Evolutionary conservation across 2,797 vertebrate genomes (phyloP).

Genomic region (Cyclopterus lumpus): DNA sequence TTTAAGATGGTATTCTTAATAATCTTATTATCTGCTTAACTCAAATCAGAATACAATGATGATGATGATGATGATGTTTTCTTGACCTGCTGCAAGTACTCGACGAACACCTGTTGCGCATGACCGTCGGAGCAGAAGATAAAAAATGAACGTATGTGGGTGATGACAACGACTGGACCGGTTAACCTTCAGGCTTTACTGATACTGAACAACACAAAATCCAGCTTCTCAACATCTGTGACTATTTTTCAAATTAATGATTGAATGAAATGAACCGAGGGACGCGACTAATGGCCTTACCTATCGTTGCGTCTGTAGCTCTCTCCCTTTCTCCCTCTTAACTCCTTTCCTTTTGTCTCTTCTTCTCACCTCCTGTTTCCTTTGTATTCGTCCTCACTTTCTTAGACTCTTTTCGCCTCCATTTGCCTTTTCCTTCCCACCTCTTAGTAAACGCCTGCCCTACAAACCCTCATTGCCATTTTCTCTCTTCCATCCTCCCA

Average conservation of each 20-base stretch:
- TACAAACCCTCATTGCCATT: slow-evolving; percentile 71
- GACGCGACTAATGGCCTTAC: slow-evolving; percentile 61
- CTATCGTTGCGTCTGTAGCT: slow-evolving; percentile 39
- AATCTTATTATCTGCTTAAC: slow-evolving; percentile 23
- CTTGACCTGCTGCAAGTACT: not conserved
- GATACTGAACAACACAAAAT: not conserved
- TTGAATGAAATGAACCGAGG: slow-evolving; percentile 10
- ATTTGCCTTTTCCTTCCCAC: slow-evolving; percentile 18
- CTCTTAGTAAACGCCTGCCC: slow-evolving; percentile 56
- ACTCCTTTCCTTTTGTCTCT: slow-evolving; percentile 18
- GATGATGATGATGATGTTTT: not conserved
- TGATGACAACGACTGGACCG: not conserved
- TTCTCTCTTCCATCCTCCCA: slow-evolving; percentile 68
- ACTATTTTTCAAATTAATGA: slow-evolving; percentile 4
- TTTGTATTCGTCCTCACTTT: slow-evolving; percentile 11
- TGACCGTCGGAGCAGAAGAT: slow-evolving; percentile 4
- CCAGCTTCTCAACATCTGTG: not conserved
- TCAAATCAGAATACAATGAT: not conserved
- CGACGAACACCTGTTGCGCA: not conserved
- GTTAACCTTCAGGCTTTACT: slow-evolving; percentile 6
- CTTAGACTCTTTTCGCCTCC: not conserved
- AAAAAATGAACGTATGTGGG: not conserved
- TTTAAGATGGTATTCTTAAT: slow-evolving; percentile 4
- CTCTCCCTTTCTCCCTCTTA: slow-evolving; percentile 6
- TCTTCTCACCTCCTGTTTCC: slow-evolving; percentile 27